Evolutionary conservation across 2,888 invertebrate genomes (phyloP), one percentile per base, ranked within the genome.

Genomic region (Dryobota labecula): DNA sequence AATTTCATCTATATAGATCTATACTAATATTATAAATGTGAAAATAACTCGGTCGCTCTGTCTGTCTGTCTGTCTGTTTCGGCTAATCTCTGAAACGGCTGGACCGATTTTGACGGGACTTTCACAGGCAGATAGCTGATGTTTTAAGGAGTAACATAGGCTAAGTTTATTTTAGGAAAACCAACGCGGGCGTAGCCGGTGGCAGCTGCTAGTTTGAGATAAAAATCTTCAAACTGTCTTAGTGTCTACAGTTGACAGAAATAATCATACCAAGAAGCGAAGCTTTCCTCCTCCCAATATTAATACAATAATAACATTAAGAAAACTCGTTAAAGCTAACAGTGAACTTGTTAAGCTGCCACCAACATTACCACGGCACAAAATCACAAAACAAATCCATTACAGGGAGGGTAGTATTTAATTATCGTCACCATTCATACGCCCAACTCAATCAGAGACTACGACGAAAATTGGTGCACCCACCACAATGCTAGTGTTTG

Each of bases 401-500:
- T 85, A 76, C 68, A 61, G 60, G 51, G 49, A 60, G 51, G 63
- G 36, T 53, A 65, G 71, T 65, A 78, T 86, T 85, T 82, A 82
- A 87, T 87, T 84, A 87, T 84, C 76, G 74, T 38, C 60, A 20
- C 79, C 83, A 84, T 86, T 87, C 80, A 86, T 54, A 49, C 58
- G n/a, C n/a, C n/a, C 41, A 62, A 51, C 72, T 70, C 74, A 74
- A 78, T 82, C 81, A 74, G 60, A 47, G 57, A 36, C 43, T 45
- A 65, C 24, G 79, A 62, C 68, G 70, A 45, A 66, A 80, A 73
- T 67, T 36, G 69, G 56, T 83, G 73, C 80, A 73, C 38, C n/a
- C 56, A 61, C 69, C 64, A 69, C 74, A 78, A 38, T 41, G 53
- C 41, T 54, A 65, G 53, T 67, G 75, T 70, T 82, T 73, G 73